Evolutionary conservation across 2,888 invertebrate genomes (phyloP), one percentile per base, ranked within the genome.

Genomic region (Teinopalpus imperialis): DNA sequence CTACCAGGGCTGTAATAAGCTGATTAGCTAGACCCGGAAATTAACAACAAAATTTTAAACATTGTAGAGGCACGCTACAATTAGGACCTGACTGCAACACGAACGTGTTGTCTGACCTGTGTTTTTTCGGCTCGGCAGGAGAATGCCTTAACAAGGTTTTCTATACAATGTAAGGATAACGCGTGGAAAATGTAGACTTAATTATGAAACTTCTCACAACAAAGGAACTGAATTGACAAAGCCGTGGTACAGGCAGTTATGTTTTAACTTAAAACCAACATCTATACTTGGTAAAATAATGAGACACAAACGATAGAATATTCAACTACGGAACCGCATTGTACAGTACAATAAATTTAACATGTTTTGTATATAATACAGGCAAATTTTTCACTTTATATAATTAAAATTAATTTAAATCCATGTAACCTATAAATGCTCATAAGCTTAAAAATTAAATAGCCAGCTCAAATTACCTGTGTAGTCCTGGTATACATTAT

Each of bases 401-500:
- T 24, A 24, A n/a, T 24, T 24, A 24, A 24, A 4, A 24, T 2
- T 4, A 24, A 24, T 2, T 4, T 24, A n/a, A 24, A 13, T 12
- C 24, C 36, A 14, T 24, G n/a, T 8, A 14, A 9, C 8, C n/a
- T 8, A 16, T 13, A 35, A 24, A 2, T 23, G 24, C 36, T 12
- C 16, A 8, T 14, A 13, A 7, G 14, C 29, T 21, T 18, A 18
- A 18, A 18, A 30, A 30, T 35, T 43, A 37, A 44, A 26, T 24
- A 44, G 12, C 43, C 9, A 16, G 37, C 23, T 59, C 53, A 53
- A 30, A 41, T 59, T 51, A 52, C 53, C 12, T 43, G 42, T 10
- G 13, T 55, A 51, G 55, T 52, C 9, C 20, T 13, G 39, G 44
- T 37, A 23, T 49, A 52, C 52, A 57, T 61, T 62, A 59, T 61